Evolutionary conservation across 2,888 invertebrate genomes (phyloP), one percentile per base, ranked within the genome.

Genomic region (Coenonympha arcania): DNA sequence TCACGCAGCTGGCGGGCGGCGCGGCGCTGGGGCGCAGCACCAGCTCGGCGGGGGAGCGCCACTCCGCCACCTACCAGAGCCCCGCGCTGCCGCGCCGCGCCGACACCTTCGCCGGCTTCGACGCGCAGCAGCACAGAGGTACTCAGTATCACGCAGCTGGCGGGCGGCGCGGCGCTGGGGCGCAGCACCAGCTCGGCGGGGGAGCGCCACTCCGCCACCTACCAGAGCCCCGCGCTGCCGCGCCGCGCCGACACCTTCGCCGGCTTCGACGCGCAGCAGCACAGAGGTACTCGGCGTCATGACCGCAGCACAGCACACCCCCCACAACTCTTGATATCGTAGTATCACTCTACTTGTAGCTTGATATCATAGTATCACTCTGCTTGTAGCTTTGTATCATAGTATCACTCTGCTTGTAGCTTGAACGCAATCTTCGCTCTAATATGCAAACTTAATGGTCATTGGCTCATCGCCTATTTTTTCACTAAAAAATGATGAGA

Each of bases 21-120:
- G 91, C 92, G 26, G 93, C 92, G 50, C 87, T 97, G 9, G 95
- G 95, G 6, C 90, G 97, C 43, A 96, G 96, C 71, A 93, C 95
- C 13, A 96, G 96, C 78, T 96, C 96, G 19, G 97, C 95, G 0
- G 97, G 97, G 4, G 97, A 98, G 80, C 91, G 95, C 45, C 95
- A 96, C 65, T 95, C 95, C 19, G 90, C 93, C 0, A 31, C 45
- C 11, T 96, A 94, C 74, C 91, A 93, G 55, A 93, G 95, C 20
- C 94, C 95, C 11, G 92, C 93, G 28, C 79, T 98, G 55, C 97
- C 98, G 13, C 93, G 96, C 63, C 89, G 98, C 22, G 98, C 98
- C 0, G 98, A 98, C 83, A 98, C 98, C 3, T 98, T 98, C 80
- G 96, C 96, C 1, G 98, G 98, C 6, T 98, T 98, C 70, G 98